phyloP scores from a whole-genome alignment of 2,797 vertebrate species.

The Acanthis flammea region DNA sequence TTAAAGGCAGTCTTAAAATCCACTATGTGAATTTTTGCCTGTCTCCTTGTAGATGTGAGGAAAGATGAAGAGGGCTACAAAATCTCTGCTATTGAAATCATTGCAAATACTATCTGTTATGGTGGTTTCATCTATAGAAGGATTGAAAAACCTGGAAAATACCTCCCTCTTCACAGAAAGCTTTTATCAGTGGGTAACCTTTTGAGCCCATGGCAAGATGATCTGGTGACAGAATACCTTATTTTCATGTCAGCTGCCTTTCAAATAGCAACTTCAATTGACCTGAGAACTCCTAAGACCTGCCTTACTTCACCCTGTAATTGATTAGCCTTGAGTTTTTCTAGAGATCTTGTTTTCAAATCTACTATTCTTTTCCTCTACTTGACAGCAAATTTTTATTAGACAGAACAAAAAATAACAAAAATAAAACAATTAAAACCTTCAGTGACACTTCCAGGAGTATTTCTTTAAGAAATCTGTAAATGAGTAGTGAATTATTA shows the following conservation, averaged over 20 bases:
- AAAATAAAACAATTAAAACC: not conserved
- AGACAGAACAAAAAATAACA: not conserved
- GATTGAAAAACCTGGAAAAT: not conserved
- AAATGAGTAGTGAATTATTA: not conserved
- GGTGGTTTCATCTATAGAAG: not conserved
- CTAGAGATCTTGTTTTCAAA: not conserved
- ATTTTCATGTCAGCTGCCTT: not conserved
- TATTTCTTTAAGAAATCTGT: not conserved
- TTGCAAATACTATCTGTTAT: not conserved
- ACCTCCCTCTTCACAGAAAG: not conserved
- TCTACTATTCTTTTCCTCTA: not conserved
- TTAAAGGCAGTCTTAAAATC: not conserved
- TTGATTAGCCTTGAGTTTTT: not conserved
- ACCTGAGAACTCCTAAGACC: not conserved
- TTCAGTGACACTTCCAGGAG: not conserved
- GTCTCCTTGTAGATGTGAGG: not conserved
- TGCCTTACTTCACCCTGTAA: not conserved
- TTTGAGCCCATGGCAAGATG: not conserved
- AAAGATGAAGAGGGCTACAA: not conserved
- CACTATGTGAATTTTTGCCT: not conserved
- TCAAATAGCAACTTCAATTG: not conserved
- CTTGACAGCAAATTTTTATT: not conserved
- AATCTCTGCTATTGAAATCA: not conserved
- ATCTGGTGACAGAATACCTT: not conserved
- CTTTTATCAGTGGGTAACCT: not conserved